These are phyloP conservation scores for Euwallacea fornicatus DNA, from an alignment of 1,140 invertebrate species.

Conservation along the genomic window DNA sequence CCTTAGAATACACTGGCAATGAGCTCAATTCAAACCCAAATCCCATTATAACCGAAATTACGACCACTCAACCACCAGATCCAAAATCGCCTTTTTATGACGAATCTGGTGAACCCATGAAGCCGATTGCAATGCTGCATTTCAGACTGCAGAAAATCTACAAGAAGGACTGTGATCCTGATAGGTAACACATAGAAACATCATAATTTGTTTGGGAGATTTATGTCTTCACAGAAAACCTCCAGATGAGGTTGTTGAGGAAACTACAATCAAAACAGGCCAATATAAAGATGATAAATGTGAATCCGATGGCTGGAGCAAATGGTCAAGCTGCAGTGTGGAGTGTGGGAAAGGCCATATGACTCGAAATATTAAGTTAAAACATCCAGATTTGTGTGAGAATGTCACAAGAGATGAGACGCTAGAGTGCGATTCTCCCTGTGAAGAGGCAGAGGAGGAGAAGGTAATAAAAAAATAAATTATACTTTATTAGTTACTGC, in stretches of 20 bases:
- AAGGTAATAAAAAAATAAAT: conserved; percentile 17
- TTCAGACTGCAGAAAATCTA: conserved; percentile 81
- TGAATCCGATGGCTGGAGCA: conserved; percentile 56
- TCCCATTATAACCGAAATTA: conserved; percentile 75
- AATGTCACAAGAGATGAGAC: conserved; percentile 32
- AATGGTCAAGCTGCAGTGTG: conserved; percentile 64
- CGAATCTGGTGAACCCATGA: conserved; percentile 76
- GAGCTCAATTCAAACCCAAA: conserved; percentile 18
- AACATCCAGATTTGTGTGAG: conserved; percentile 37
- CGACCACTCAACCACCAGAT: conserved; percentile 78
- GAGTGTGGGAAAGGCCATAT: conserved; percentile 57
- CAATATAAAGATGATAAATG: conserved; percentile 21
- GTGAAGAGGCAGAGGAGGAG: conserved; percentile 22
- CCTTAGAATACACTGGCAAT: conserved; percentile 85
- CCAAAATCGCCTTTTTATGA: conserved; percentile 90
- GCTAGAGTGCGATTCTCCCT: conserved; percentile 28
- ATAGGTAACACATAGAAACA: conserved; percentile 2
- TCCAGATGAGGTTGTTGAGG: conserved; percentile 3
- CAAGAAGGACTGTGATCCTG: conserved; percentile 74
- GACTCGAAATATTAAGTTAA: conserved; percentile 26
- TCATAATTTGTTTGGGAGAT: not conserved
- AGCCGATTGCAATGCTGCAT: conserved; percentile 83
- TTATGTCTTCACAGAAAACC: conserved; percentile 9
- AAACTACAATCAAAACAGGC: conserved; percentile 16
- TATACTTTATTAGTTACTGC: not conserved